Base-by-base conservation (phyloP, 92 coral and sea anemone genomes). In the Porites cylindrica region DNA sequence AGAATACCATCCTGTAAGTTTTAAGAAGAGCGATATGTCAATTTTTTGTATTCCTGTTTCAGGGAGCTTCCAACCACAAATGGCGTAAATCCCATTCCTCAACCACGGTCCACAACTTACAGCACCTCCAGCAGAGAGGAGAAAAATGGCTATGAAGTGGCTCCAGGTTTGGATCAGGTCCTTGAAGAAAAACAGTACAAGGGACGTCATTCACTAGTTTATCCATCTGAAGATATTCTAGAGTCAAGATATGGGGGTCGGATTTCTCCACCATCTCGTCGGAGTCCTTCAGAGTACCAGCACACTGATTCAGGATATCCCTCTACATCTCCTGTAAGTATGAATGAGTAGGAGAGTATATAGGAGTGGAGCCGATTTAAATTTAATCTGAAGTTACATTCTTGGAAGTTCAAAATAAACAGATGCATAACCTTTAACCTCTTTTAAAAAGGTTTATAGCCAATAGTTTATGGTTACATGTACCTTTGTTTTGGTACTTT, bases 261-360 rank as follows among this genome's bases (percentile, higher is more conserved):
- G 7, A 82, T 89, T 47, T 88, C 94, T 8, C 90, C 87, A 20
- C 90, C 85, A 50, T 73, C 95, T 43, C 89, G 90, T 13, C 83
- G 79, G 53, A 82, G 90, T 32, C 76, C 75, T 83, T 85, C 93
- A 77, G 99, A 94, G 7, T 91, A 93, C 83, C 84, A 85, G 17
- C 95, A 93, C 76, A 79, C 92, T 14, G 99, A 97, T 61, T 94
- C 93, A 43, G 96, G 96, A 7, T 96, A 93, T 68, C 98, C 96
- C 29, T 91, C 98, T 2, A 90, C 93, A 47, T 92, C 97, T 17
- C 97, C 99, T 56, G 99, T 97, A 76, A 85, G 96, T 72, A 14
- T 52, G 8, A 38, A 38, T 38, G 47, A 38, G 0, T 38, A 4
- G 47, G 47, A 38, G 47, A 38, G 47, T 38, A 38, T 38, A 38